These are phyloP conservation scores for Coecobrya sp. DNA, from an alignment of 2,888 invertebrate species.

Conservation along the genomic window DNA sequence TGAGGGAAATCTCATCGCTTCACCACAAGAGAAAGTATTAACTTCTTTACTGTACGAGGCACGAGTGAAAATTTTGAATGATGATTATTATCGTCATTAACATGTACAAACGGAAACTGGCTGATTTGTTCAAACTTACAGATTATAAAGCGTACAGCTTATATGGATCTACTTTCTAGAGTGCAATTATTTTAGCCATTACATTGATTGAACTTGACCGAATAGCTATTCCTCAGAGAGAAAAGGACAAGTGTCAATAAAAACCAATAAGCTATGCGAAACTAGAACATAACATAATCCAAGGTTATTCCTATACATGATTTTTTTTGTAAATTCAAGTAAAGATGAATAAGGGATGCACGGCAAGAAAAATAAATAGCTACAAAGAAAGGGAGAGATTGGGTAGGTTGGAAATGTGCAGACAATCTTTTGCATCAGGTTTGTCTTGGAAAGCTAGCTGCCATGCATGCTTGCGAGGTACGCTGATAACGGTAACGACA, in stretches of 20 bases:
- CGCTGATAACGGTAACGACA: slow-evolving; percentile 49
- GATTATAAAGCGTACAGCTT: not conserved
- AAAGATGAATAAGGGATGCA: not conserved
- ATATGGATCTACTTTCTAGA: not conserved
- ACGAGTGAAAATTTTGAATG: not conserved
- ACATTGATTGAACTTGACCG: not conserved
- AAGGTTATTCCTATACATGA: too few species aligned
- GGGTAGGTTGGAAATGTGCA: not conserved
- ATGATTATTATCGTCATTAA: not conserved
- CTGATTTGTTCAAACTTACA: not conserved
- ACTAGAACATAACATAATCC: too few species aligned
- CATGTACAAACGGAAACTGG: not conserved
- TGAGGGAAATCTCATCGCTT: slow-evolving; percentile 49
- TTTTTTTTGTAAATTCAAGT: too few species aligned
- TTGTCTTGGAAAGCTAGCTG: not conserved
- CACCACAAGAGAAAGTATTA: not conserved
- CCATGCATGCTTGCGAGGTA: not conserved
- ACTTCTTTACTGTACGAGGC: not conserved
- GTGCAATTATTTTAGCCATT: not conserved
- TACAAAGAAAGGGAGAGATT: not conserved
- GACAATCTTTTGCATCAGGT: not conserved
- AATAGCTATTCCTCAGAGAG: too few species aligned
- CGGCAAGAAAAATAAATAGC: not conserved
- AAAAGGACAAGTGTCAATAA: too few species aligned
- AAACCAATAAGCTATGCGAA: too few species aligned